Percentiles rank a stretch among this genome's conserved stretches.
Conservation (phyloP, 2,113 vertebrate species). For the Cheilinus undulatus region DNA sequence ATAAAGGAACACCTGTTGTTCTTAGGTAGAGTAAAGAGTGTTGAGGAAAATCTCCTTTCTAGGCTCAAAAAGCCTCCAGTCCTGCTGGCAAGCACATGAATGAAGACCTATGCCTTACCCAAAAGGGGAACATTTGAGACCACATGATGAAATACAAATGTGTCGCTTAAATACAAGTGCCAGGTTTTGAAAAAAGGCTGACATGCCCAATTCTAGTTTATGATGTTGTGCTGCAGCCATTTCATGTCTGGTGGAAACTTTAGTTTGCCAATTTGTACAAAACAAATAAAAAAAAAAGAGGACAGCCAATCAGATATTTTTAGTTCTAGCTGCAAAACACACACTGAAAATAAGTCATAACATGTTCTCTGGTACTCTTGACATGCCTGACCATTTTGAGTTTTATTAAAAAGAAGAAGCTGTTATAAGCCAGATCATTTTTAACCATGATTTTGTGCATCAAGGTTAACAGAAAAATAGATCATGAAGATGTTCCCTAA, state of each 20-base stretch:
- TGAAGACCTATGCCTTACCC: not conserved
- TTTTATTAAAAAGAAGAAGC: too few relatives aligned
- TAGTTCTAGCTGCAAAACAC: too few relatives aligned
- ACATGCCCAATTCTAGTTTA: not conserved
- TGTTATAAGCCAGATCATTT: not conserved
- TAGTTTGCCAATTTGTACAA: not conserved
- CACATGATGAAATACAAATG: not conserved
- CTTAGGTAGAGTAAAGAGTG: not conserved
- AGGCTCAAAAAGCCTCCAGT: not conserved
- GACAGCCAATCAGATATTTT: not conserved
- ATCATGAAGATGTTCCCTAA: too few relatives aligned
- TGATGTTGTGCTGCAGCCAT: not conserved
- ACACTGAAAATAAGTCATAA: not conserved
- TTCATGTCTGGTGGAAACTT: not conserved
- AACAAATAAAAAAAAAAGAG: not conserved
- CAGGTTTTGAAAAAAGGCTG: too few relatives aligned
- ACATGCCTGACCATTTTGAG: not conserved
- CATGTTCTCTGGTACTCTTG: not conserved
- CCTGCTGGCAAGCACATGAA: not conserved
- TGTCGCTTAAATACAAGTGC: not conserved
- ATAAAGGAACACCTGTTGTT: slow-evolving; percentile 10
- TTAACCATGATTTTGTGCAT: not conserved
- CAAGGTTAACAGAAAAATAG: not conserved
- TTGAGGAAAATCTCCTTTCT: not conserved
- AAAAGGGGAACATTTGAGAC: not conserved